phyloP scores from a whole-genome alignment of 2,888 invertebrate genomes.

The Amphiduros pacificus region DNA sequence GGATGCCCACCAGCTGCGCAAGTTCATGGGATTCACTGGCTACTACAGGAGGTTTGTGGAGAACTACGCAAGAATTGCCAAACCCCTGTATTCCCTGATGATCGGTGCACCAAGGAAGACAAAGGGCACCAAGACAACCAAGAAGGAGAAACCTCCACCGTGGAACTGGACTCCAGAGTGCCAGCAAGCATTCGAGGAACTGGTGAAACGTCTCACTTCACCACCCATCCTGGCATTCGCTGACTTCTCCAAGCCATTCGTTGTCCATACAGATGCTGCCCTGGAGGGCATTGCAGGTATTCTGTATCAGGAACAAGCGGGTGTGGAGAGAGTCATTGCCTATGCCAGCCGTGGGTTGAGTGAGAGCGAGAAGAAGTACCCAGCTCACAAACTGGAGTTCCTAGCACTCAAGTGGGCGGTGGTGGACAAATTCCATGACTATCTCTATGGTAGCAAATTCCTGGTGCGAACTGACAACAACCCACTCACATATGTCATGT shows the following conservation, averaged over 20 bases:
- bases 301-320: slow-evolving; percentile 22
- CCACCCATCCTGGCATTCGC: slow-evolving; percentile 24
- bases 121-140: background rate
- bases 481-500: no score
- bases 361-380: no score
- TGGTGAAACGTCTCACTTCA: slow-evolving; percentile 6
- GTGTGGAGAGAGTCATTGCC: no score
- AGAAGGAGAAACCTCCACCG: slow-evolving; percentile 1
- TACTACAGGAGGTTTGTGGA: slow-evolving; percentile 12
- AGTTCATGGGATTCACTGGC: slow-evolving; percentile 7
- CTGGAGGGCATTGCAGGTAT: slow-evolving; percentile 22
- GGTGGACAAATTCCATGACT: no score
- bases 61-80: slow-evolving; percentile 9
- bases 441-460: no score
- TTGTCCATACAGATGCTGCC: slow-evolving; percentile 22
- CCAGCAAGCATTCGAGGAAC: slow-evolving; percentile 16
- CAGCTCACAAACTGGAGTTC: no score
- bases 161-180: slow-evolving; percentile 12
- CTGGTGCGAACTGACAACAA: no score
- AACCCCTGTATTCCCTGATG: slow-evolving; percentile 8
- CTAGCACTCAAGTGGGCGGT: no score
- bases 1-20: background rate
- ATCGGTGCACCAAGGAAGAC: no score
- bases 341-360: no score
- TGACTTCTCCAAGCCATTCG: slow-evolving; percentile 21